Evolutionary conservation across 1,140 invertebrate genomes (phyloP), one percentile per base, ranked within the genome.

Genomic region (Argopecten irradians): DNA sequence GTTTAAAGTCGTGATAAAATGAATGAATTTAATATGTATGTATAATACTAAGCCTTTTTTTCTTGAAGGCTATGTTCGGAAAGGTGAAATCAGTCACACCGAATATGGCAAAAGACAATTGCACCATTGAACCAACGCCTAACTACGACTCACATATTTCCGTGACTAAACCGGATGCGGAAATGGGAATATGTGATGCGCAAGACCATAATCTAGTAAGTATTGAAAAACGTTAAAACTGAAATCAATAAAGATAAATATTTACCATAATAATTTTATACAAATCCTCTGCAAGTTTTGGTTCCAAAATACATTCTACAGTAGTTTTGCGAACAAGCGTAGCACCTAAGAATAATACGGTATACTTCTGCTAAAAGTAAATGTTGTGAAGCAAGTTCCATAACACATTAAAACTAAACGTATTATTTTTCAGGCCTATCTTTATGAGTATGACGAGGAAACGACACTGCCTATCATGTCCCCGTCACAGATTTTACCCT

Each of bases 21-120:
- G 16, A 71, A 71, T 71, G 55, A n/a, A 71, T 71, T 71, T 71
- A 28, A 71, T 71, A 1, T 46, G 14, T 1, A 2, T 11, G 43
- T 28, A 71, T 71, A 3, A 28, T 2, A 8, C n/a, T 28, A n/a
- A 28, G 16, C n/a, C 11, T 71, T 71, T 71, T n/a, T 71, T 71
- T 71, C n/a, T n/a, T 71, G n/a, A 55, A 71, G 55, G 55, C n/a
- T n/a, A 71, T 71, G 55, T 71, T 71, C 55, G 55, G 55, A 28
- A 71, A 71, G 28, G 55, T 71, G 55, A 71, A 71, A 71, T 71
- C 55, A 7, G 55, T 71, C 55, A 71, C 55, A 71, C 55, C 55
- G 11, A 71, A 71, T 71, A 5, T 71, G n/a, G 28, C 55, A 5
- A 28, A 71, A 28, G 22, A 71, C 11, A 1, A 71, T 22, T 28